These are phyloP conservation scores for Callopanchax toddi DNA, from an alignment of 2,113 vertebrate genomes.

Conservation along the genomic window DNA sequence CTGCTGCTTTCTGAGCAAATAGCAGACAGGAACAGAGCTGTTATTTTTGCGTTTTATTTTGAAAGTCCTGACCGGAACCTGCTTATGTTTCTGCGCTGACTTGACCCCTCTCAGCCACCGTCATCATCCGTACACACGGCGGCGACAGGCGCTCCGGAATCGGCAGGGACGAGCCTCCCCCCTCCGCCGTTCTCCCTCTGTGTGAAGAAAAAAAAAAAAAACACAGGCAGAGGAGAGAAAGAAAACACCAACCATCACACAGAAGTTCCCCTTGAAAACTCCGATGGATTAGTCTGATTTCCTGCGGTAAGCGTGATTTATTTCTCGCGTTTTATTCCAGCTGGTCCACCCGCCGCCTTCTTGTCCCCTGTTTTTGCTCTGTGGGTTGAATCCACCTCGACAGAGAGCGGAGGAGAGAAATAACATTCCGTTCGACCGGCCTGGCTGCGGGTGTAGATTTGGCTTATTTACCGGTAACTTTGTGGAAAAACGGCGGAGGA, in stretches of 20 bases:
- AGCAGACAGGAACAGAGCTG: too few relatives aligned
- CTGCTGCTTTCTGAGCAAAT: too few relatives aligned
- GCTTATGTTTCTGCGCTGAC: not conserved
- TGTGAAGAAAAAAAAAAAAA: conserved; percentile 51
- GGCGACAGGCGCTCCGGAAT: conserved; percentile 72
- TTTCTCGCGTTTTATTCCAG: conserved; percentile 43
- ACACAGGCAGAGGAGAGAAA: conserved; percentile 27
- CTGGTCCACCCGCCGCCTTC: conserved; percentile 62
- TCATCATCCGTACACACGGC: conserved; percentile 78
- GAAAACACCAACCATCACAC: conserved; percentile 20
- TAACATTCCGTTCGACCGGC: conserved; percentile 12
- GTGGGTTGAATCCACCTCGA: conserved; percentile 50
- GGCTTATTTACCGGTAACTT: not conserved
- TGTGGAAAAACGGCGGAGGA: not conserved
- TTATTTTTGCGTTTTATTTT: conserved; percentile 29
- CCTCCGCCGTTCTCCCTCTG: conserved; percentile 62
- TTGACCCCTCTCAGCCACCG: conserved; percentile 44
- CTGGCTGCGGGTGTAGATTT: not conserved
- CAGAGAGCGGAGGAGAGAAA: conserved; percentile 37
- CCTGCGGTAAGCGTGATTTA: conserved; percentile 70
- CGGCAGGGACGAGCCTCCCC: conserved; percentile 62
- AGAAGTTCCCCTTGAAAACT: conserved; percentile 43
- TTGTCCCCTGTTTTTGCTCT: conserved; percentile 53
- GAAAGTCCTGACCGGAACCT: conserved; percentile 16
- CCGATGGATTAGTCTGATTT: conserved; percentile 74